Base-by-base conservation (phyloP, 30 jellyfish, hydroid and myxozoan species). In the Aurelia aurita region DNA sequence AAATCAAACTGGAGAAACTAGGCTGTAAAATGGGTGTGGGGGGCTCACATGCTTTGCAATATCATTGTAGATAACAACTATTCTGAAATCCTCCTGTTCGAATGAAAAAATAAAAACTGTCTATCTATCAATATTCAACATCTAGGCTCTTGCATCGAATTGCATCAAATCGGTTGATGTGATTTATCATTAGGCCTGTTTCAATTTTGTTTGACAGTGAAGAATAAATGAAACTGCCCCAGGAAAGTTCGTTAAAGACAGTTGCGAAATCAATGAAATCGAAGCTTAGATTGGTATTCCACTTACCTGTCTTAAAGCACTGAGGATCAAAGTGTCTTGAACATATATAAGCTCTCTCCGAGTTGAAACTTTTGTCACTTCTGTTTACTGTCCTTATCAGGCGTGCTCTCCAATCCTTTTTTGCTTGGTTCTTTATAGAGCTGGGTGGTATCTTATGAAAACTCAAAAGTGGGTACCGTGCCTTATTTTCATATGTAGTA, bases 401-500 rank as follows among this genome's bases (percentile, higher is more conserved):
- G 55, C 47, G 58, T 31, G 73, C 85, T 73, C 85, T 73, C 85
- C 73, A 73, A 46, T 73, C 73, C 85, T 73, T 73, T 73, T 73
- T 73, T 20, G 55, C 47, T 73, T 73, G 32, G 21, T 51, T 73
- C 47, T 53, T 73, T 73, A 35, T 53, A 4, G 85, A 73, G 14
- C 31, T 12, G 14, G 85, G 73, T 27, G 85, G 85, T 47, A 73
- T 73, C 35, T 73, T 73, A 35, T 73, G 85, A 35, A 73, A 53
- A 73, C 85, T 73, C 6, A 47, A 35, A 27, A 73, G 47, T 21
- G 85, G 85, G 57, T 73, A 73, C n/a, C 35, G 28, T 54, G n/a
- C 55, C 26, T 73, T 73, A 35, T 47, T 35, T 51, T 73, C 58
- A 61, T 73, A 73, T 16, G 73, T 73, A 22, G 85, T 73, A 73